A percentile compares a stretch with the other conserved stretches of the same genome.
phyloP scores from a whole-genome alignment of 2,113 vertebrate species.

The Brachypodius melanocephalos region DNA sequence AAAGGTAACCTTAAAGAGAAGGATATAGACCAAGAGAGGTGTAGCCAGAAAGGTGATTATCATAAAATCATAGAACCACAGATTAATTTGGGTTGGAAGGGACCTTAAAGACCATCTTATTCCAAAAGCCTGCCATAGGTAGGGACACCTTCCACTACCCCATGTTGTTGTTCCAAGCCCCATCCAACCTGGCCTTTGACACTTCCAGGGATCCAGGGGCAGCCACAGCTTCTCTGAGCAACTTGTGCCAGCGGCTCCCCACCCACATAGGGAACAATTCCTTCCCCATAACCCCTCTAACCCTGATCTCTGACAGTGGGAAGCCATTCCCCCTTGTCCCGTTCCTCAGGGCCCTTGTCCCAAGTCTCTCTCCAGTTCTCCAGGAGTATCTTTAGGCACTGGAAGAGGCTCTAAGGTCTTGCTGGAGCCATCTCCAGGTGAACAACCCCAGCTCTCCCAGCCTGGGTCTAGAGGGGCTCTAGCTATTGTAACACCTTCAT shows the following conservation, averaged over 20 bases:
- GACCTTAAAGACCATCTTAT: not conserved
- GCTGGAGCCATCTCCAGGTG: not conserved
- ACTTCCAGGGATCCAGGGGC: not conserved
- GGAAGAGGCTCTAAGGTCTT: not conserved
- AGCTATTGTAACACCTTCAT: not conserved
- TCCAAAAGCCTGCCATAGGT: not conserved
- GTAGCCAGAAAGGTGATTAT: not conserved
- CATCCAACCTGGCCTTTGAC: not conserved
- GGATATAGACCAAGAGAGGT: not conserved
- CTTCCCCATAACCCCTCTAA: not conserved
- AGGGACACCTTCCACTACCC: not conserved
- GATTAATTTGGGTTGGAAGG: not conserved
- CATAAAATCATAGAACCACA: not conserved
- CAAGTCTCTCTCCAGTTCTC: not conserved
- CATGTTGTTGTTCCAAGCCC: not conserved
- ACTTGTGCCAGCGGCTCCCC: not conserved
- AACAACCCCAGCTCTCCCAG: not conserved
- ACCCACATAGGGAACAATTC: not conserved
- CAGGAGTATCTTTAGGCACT: not conserved
- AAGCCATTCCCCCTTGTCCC: not conserved
- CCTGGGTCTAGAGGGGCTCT: not conserved
- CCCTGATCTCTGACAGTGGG: not conserved
- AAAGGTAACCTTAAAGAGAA: not conserved
- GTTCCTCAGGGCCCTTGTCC: not conserved
- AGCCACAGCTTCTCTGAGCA: not conserved